phyloP scores from a whole-genome alignment of 2,888 invertebrate genomes.

The Villa cingulata region DNA sequence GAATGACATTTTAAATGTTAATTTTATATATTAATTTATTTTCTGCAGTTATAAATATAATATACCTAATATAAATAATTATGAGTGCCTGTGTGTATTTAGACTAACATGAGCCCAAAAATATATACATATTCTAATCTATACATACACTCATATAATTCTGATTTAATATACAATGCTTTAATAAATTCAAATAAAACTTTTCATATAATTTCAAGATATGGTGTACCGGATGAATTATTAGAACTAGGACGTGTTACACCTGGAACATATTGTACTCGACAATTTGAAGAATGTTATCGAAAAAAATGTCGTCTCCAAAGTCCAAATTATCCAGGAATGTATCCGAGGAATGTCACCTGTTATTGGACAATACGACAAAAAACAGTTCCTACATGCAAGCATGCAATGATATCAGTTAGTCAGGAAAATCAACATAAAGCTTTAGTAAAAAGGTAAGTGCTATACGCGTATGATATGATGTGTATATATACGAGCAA shows the following conservation, averaged over 20 bases:
- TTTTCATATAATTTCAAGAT: conserved; percentile 34
- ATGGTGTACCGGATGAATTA: conserved; percentile 61
- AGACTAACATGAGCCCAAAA: too few relatives aligned
- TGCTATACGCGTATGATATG: conserved; percentile 6
- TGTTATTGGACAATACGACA: conserved; percentile 81
- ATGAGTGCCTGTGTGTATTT: too few relatives aligned
- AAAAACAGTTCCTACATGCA: conserved; percentile 74
- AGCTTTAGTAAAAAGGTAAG: conserved; percentile 32
- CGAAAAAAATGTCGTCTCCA: conserved; percentile 73
- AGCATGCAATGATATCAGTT: conserved; percentile 82
- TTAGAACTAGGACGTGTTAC: conserved; percentile 74
- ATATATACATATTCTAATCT: too few relatives aligned
- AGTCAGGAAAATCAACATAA: conserved; percentile 59
- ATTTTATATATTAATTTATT: too few relatives aligned
- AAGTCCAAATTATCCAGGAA: conserved; percentile 83
- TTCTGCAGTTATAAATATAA: too few relatives aligned
- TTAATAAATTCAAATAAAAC: too few relatives aligned
- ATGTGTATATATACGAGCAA: too few relatives aligned
- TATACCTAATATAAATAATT: too few relatives aligned
- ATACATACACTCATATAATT: too few relatives aligned
- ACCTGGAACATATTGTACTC: conserved; percentile 69
- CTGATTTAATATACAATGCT: too few relatives aligned
- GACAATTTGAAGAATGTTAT: conserved; percentile 75
- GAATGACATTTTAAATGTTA: too few relatives aligned
- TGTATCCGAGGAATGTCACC: conserved; percentile 67